Evolutionary conservation across 2,113 vertebrate genomes (phyloP), one percentile per base, ranked within the genome.

Genomic region (Climacteris rufus): DNA sequence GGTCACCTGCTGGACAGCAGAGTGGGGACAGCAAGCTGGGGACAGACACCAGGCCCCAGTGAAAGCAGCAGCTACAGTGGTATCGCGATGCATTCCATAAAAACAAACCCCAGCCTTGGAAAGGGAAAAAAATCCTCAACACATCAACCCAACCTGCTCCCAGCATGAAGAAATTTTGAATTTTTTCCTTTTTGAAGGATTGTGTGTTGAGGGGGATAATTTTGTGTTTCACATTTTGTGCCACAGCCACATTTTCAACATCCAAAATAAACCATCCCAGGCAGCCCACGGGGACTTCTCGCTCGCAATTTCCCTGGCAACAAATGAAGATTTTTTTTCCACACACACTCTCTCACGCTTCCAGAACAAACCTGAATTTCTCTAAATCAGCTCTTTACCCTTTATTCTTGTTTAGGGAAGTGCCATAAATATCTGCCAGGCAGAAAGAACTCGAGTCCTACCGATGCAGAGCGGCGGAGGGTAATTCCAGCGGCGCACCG

Each of bases 401-500:
- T 49, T 10, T 22, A 11, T 16, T 63, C 31, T 16, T 21, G 49
- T 21, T 18, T 0, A 37, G 30, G 31, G 13, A 35, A 45, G 39
- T 0, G 2, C 12, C n/a, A 2, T 8, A 61, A 79, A 5, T 9
- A 45, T 2, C 47, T 66, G 39, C 1, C 5, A 39, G 31, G 25
- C 1, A 25, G 8, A 27, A n/a, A 39, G 61, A 35, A 28, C 23
- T 6, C 0, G 37, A 50, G 15, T 52, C 98, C 96, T 99, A 99
- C 99, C 99, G 2, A 99, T 99, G 93, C 99, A 99, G 65, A 99
- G 99, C 0, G 99, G 99, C 7, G 99, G 99, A 3, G 99, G 99
- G 92, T 99, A 99, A 95, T 99, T 99, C 99, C 99, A 99, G 77
- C 99, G 98, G 35, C 99, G 98, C 57, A 99, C 99, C 0, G 99